Evolutionary conservation across 1,140 invertebrate genomes (phyloP).

Genomic region (Nautilus pompilius): DNA sequence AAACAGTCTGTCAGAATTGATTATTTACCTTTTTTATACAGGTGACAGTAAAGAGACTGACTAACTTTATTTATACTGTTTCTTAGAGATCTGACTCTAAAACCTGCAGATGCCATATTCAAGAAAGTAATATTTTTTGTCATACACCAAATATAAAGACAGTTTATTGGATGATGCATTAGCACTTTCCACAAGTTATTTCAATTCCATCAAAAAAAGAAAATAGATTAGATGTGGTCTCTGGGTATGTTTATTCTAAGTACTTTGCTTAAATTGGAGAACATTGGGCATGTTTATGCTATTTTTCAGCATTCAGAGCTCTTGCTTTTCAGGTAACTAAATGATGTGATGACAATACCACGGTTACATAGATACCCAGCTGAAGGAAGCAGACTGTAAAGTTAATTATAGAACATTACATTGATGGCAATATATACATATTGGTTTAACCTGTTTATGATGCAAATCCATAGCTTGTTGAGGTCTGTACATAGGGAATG

Average conservation of each 20-base stretch:
- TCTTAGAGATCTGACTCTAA: not conserved
- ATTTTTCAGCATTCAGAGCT: too few relatives aligned
- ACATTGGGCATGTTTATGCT: too few relatives aligned
- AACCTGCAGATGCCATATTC: not conserved
- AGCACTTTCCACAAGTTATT: not conserved
- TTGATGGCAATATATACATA: too few relatives aligned
- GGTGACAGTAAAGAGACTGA: not conserved
- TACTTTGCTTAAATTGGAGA: too few relatives aligned
- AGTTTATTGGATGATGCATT: not conserved
- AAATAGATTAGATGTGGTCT: too few relatives aligned
- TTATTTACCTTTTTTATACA: not conserved
- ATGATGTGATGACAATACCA: too few relatives aligned
- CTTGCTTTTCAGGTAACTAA: too few relatives aligned
- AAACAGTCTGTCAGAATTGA: not conserved
- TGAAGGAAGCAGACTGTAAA: too few relatives aligned
- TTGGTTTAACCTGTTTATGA: constrained; percentile 1
- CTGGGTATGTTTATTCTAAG: too few relatives aligned
- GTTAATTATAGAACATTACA: too few relatives aligned
- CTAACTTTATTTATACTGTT: not conserved
- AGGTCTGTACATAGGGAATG: not conserved
- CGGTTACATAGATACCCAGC: too few relatives aligned
- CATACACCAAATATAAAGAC: not conserved
- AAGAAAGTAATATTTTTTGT: not conserved
- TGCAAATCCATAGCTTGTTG: not conserved
- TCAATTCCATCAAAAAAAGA: too few relatives aligned